Conservation (phyloP, 1,140 invertebrate genomes). For the Nasonia longicornis region DNA sequence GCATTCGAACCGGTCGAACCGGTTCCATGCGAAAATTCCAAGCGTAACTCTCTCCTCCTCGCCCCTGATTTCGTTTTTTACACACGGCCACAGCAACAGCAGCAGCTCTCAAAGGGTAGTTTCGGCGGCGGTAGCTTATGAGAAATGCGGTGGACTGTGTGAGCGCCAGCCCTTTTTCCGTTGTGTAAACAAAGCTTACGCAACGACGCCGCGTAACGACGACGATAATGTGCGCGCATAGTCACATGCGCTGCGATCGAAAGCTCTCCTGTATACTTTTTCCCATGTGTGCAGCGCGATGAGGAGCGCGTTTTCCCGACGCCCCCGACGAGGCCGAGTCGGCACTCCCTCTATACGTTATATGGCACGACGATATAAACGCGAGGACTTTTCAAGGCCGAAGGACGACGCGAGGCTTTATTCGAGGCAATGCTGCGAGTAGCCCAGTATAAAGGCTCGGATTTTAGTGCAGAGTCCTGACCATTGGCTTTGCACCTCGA, state of each 20-base stretch:
- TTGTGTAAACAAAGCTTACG: conserved; percentile 5
- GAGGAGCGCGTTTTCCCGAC: conserved; percentile 7
- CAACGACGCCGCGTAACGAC: not conserved
- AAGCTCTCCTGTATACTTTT: conserved; percentile 14
- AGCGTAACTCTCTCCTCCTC: conserved; percentile 13
- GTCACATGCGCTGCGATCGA: not conserved
- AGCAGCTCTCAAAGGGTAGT: conserved; percentile 51
- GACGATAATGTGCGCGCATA: not conserved
- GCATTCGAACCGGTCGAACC: conserved; percentile 56
- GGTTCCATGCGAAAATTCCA: conserved; percentile 63
- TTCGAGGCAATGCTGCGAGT: not conserved
- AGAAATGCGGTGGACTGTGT: conserved; percentile 63
- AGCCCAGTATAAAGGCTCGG: not conserved
- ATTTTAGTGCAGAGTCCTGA: conserved; percentile 1
- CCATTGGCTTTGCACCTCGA: not conserved
- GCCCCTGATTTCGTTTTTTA: conserved; percentile 16
- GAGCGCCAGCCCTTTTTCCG: conserved; percentile 26
- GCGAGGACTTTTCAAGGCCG: conserved; percentile 29
- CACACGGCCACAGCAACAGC: not conserved
- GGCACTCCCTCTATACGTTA: not conserved
- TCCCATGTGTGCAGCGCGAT: not conserved
- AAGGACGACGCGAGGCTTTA: conserved; percentile 16
- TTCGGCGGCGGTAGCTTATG: conserved; percentile 55
- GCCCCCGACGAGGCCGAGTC: conserved; percentile 6
- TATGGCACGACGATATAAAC: not conserved